phyloP scores from a whole-genome alignment of 2,888 invertebrate genomes.

The Anorthoa munda region DNA sequence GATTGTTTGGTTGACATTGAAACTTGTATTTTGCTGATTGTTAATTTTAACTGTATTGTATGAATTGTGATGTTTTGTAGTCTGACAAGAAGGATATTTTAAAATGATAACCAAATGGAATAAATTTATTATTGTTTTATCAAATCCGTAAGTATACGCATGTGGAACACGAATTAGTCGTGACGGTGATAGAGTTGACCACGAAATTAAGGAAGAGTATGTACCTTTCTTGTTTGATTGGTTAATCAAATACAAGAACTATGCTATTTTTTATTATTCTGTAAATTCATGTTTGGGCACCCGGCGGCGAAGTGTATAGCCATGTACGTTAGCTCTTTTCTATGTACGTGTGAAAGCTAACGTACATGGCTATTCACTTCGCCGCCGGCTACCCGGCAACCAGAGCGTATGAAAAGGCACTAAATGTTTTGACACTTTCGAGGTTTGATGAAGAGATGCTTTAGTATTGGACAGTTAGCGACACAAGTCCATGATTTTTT shows the following conservation, averaged over 20 bases:
- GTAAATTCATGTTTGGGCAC: too few relatives aligned
- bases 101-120: slow-evolving; percentile 2
- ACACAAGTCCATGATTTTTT: neutral
- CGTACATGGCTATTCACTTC: too few relatives aligned
- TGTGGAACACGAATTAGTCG: neutral
- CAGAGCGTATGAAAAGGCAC: too few relatives aligned
- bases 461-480: too few relatives aligned
- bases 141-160: neutral
- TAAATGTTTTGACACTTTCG: neutral
- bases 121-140: neutral
- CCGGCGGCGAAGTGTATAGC: too few relatives aligned
- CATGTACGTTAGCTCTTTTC: too few relatives aligned
- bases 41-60: slow-evolving; percentile 25
- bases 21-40: slow-evolving; percentile 19
- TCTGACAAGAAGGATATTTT: slow-evolving; percentile 13
- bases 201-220: neutral
- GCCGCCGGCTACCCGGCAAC: too few relatives aligned
- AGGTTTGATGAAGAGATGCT: neutral
- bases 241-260: too few relatives aligned
- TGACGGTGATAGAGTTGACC: neutral
- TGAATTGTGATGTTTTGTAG: slow-evolving; percentile 10
- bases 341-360: too few relatives aligned
- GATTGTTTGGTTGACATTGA: slow-evolving; percentile 7
- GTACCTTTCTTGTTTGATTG: too few relatives aligned
- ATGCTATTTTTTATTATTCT: too few relatives aligned